phyloP scores from a whole-genome alignment of 2,888 invertebrate species.

The Carterocephalus palaemon region DNA sequence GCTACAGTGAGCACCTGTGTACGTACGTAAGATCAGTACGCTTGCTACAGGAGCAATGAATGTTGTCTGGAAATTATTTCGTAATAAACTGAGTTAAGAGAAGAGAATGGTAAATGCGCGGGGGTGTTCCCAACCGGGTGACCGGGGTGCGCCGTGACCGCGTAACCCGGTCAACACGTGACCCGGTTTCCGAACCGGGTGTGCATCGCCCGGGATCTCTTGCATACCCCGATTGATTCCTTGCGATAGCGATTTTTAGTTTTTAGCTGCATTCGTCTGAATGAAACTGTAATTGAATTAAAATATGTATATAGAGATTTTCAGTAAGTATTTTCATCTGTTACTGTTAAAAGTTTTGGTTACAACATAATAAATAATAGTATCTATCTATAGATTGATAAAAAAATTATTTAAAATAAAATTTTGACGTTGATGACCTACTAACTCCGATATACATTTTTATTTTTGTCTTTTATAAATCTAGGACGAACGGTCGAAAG shows the following conservation, averaged over 20 bases:
- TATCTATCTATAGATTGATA: too few relatives aligned
- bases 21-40: too few relatives aligned
- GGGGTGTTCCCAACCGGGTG: slow-evolving; percentile 47
- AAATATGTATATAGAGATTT: too few relatives aligned
- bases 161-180: slow-evolving; percentile 63
- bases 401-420: too few relatives aligned
- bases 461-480: too few relatives aligned
- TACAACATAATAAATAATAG: too few relatives aligned
- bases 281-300: slow-evolving; percentile 2
- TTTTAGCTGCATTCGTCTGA: slow-evolving; percentile 20
- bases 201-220: slow-evolving; percentile 44
- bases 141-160: slow-evolving; percentile 50
- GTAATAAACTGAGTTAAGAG: slow-evolving; percentile 1
- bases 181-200: slow-evolving; percentile 49
- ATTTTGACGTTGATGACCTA: too few relatives aligned
- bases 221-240: slow-evolving; percentile 60
- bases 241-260: slow-evolving; percentile 27
- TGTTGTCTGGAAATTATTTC: neutral
- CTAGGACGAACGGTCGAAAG: too few relatives aligned
- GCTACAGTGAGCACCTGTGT: too few relatives aligned
- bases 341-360: too few relatives aligned
- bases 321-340: too few relatives aligned
- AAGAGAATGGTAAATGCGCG: slow-evolving; percentile 26
- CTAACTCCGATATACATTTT: too few relatives aligned
- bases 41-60: slow-evolving; percentile 9